Conservation (phyloP, 2,113 vertebrate genomes). For the Laticauda colubrina region DNA sequence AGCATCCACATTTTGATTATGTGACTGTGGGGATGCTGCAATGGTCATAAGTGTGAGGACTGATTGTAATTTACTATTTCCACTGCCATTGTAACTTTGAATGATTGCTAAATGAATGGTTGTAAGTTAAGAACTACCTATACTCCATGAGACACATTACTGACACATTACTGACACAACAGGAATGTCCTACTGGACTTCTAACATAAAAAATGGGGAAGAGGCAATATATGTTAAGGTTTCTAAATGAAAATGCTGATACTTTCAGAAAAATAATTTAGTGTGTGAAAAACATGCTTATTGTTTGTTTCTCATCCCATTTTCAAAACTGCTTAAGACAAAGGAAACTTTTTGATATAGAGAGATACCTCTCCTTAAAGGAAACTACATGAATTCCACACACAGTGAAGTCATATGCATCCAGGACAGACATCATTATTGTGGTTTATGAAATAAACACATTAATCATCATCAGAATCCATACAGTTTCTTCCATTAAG, state of each 20-base stretch:
- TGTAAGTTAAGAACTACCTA: neutral
- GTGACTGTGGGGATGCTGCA: neutral
- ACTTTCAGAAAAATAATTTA: neutral
- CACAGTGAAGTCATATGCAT: neutral
- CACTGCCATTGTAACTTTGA: neutral
- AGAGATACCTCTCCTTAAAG: neutral
- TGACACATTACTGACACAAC: neutral
- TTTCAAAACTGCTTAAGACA: neutral
- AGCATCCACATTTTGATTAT: neutral
- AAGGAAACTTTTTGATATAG: neutral
- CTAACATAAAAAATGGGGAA: slow-evolving; percentile 5
- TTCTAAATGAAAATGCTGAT: neutral
- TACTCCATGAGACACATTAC: neutral
- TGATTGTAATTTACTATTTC: neutral
- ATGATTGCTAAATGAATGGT: neutral
- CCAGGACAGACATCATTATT: too few relatives aligned
- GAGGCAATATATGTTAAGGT: neutral
- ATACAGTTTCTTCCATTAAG: neutral
- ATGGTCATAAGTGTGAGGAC: neutral
- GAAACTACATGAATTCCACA: neutral
- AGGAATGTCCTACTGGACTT: neutral
- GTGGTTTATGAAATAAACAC: neutral
- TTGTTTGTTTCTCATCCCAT: slow-evolving; percentile 18
- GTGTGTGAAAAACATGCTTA: neutral
- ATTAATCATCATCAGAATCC: neutral